These are phyloP conservation scores for Lepidurus packardi DNA, from an alignment of 1,140 invertebrate genomes.

Conservation along the genomic window DNA sequence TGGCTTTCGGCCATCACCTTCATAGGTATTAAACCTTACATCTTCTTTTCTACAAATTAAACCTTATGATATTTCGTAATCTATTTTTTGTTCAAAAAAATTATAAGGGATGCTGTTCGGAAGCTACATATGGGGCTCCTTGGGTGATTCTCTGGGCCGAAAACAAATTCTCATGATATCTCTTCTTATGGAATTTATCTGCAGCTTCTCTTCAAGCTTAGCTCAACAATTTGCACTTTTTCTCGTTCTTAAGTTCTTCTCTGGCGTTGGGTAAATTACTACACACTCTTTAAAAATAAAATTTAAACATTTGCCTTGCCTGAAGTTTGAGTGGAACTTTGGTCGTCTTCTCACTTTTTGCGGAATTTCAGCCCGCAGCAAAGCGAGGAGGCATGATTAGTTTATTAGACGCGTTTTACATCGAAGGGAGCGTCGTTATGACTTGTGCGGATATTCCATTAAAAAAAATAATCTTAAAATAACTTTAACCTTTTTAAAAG, in stretches of 20 bases:
- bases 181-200: neutral
- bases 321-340: neutral
- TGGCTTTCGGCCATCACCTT: conserved; percentile 63
- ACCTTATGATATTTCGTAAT: neutral
- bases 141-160: conserved; percentile 1
- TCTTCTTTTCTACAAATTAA: neutral
- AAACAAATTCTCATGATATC: neutral
- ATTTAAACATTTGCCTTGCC: neutral
- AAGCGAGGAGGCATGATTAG: conserved; percentile 14
- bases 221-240: conserved; percentile 36
- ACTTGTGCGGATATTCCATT: no score
- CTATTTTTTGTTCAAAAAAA: neutral
- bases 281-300: no score
- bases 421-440: neutral
- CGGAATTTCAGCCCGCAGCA: neutral
- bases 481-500: conserved; percentile 43
- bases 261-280: neutral
- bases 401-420: neutral
- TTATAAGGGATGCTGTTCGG: conserved; percentile 29
- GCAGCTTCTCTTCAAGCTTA: conserved; percentile 53
- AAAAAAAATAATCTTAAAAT: no score
- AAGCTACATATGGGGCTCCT: neutral
- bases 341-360: neutral
- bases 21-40: conserved; percentile 40
- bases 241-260: conserved; percentile 29